Evolutionary conservation across 2,888 invertebrate genomes (phyloP), one percentile per base, ranked within the genome.

Genomic region (Brassicogethes aeneus): DNA sequence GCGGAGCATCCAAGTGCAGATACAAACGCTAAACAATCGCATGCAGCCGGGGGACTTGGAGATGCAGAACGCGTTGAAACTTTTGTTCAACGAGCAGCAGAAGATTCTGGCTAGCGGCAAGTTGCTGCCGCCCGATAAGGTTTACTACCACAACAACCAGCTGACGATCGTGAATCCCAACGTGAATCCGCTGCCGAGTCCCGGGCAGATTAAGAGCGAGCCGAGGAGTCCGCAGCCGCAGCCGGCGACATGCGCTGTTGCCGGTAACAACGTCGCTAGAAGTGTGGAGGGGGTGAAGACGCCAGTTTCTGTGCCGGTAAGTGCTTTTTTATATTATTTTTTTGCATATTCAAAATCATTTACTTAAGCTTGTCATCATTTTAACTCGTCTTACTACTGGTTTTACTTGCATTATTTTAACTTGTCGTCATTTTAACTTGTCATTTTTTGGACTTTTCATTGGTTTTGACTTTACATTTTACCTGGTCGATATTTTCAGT

Each of bases 81-180:
- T 51, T 48, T 63, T 85, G 17, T 77, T 80, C 51, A 73, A 77
- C 41, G 80, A 83, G 47, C 83, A 85, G 56, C 77, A 82, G 46
- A 80, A 79, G 57, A 83, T 86, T 47, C 59, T 85, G 46, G 76
- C 81, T 1, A 76, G 79, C 8, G 85, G 84, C 5, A 84, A 84
- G 65, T 68, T 81, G 45, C 72, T 82, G 50, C 75, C 78, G 3
- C 77, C 77, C 3, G 69, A 67, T 49, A 69, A 68, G 52, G 57
- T 53, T 10, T 70, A 69, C 47, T 70, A 70, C 48, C 70, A 70
- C 52, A 70, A 70, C 51, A 73, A 73, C 51, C 73, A 74, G 45
- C 54, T 71, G 39, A 68, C 65, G 35, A 65, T 67, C 36, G 62
- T 65, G 40, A 67, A 65, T 59, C 65, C 65, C 57, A 60, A 64